These are phyloP conservation scores for Cylloceria caligata DNA, from an alignment of 2,888 invertebrate genomes.

Conservation along the genomic window DNA sequence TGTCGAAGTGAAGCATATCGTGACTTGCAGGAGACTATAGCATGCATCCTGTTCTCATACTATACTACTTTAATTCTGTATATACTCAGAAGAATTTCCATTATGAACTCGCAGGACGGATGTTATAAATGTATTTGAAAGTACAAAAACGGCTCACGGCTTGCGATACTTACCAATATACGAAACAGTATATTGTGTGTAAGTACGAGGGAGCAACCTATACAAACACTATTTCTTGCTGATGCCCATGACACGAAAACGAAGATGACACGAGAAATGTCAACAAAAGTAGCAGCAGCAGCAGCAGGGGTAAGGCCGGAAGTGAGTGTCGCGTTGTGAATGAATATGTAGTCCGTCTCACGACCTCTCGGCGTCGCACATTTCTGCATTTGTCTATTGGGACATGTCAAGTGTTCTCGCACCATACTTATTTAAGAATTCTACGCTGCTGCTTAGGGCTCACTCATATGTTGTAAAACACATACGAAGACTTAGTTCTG, in stretches of 20 bases:
- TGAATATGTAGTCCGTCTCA: slow-evolving; percentile 81
- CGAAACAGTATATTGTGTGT: slow-evolving; percentile 8
- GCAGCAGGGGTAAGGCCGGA: slow-evolving; percentile 69
- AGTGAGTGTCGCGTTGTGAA: slow-evolving; percentile 77
- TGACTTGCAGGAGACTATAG: not conserved
- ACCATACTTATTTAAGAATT: not conserved
- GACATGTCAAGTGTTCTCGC: slow-evolving; percentile 20
- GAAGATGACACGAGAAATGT: slow-evolving; percentile 21
- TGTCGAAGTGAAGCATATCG: not conserved
- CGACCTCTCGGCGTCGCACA: slow-evolving; percentile 75
- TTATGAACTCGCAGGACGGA: not conserved
- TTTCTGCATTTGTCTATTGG: slow-evolving; percentile 46
- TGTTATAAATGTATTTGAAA: slow-evolving; percentile 15
- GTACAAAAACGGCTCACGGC: slow-evolving; percentile 16
- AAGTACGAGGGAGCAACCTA: slow-evolving; percentile 2
- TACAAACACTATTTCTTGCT: not conserved
- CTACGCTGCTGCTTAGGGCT: not conserved
- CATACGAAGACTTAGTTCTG: slow-evolving; percentile 9
- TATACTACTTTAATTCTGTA: not conserved
- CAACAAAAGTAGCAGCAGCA: not conserved
- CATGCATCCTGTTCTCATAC: not conserved
- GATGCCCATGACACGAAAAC: slow-evolving; percentile 11
- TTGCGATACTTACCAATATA: not conserved
- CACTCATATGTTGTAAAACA: not conserved
- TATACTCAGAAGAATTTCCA: not conserved